These are phyloP conservation scores for Aphodius sticticus DNA, from an alignment of 2,888 invertebrate genomes.

Conservation along the genomic window DNA sequence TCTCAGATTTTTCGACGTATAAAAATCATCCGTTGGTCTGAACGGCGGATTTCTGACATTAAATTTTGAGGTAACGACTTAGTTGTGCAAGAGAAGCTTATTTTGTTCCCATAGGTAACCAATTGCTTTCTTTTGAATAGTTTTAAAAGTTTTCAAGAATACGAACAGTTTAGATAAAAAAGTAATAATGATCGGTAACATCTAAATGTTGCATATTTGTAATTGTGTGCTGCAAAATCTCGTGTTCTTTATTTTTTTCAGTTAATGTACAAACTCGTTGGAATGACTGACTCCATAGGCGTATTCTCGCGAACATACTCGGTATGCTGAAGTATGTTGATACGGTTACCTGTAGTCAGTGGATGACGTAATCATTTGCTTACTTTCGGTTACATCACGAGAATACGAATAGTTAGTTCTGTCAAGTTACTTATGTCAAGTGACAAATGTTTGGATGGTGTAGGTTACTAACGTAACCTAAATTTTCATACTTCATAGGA, in stretches of 20 bases:
- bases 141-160: background rate
- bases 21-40: background rate
- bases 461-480: too few species aligned
- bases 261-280: background rate
- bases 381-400: too few species aligned
- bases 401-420: too few species aligned
- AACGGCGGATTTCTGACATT: background rate
- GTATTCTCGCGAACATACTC: too few species aligned
- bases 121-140: background rate
- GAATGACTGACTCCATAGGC: constrained; percentile 8
- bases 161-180: background rate
- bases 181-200: background rate
- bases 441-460: too few species aligned
- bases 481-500: too few species aligned
- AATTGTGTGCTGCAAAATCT: background rate
- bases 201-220: background rate
- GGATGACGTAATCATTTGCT: too few species aligned
- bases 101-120: background rate
- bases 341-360: too few species aligned
- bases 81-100: constrained; percentile 4
- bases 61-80: background rate
- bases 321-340: too few species aligned
- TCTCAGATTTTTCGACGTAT: background rate
- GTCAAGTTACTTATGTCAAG: too few species aligned
- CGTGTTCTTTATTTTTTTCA: background rate